Conservation (phyloP, 2,888 invertebrate species). For the Beris chalybata region DNA sequence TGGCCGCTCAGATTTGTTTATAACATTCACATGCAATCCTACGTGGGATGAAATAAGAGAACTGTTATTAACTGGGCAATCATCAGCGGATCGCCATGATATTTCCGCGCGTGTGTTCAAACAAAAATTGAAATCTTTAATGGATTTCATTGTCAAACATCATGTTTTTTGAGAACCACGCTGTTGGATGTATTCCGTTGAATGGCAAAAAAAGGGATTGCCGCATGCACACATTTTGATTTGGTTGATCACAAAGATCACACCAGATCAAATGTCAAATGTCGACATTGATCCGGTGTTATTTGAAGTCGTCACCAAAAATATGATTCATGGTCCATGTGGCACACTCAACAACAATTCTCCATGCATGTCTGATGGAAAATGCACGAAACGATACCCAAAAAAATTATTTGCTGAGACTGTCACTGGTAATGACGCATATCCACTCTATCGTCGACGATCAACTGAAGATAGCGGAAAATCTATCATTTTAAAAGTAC, state of each 20-base stretch:
- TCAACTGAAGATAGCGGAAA: neutral
- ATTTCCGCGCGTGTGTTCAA: slow-evolving; percentile 14
- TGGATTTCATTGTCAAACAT: slow-evolving; percentile 30
- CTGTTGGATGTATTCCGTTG: slow-evolving; percentile 35
- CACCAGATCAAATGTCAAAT: neutral
- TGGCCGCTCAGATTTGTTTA: slow-evolving; percentile 13
- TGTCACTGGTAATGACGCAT: slow-evolving; percentile 23
- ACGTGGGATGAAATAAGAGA: neutral
- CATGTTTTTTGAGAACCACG: slow-evolving; percentile 19
- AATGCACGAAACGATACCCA: no score
- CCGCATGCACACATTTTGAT: slow-evolving; percentile 45
- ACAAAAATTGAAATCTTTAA: slow-evolving; percentile 26
- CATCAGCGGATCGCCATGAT: slow-evolving; percentile 5
- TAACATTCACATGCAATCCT: slow-evolving; percentile 13
- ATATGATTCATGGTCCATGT: no score
- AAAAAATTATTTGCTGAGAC: neutral
- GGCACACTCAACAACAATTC: no score
- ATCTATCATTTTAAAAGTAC: slow-evolving; percentile 42
- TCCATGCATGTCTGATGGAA: no score
- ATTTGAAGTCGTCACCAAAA: neutral
- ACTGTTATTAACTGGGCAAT: slow-evolving; percentile 1
- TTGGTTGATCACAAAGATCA: neutral
- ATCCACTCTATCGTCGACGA: slow-evolving; percentile 11
- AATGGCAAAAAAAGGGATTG: slow-evolving; percentile 46
- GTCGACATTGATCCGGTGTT: neutral